Conservation (phyloP, 2,888 invertebrate genomes). For the Cybosia mesomella region DNA sequence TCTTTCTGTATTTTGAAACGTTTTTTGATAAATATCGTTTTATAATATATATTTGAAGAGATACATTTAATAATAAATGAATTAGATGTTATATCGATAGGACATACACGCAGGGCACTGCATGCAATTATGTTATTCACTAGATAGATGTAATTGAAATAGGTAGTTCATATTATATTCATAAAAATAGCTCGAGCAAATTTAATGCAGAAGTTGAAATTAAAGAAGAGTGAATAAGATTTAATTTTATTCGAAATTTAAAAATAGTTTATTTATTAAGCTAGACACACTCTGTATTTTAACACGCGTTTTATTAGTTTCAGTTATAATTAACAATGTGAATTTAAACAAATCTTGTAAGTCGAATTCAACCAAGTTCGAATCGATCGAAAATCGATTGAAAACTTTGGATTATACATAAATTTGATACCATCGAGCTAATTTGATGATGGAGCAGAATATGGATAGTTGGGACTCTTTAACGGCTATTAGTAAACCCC, state of each 20-base stretch:
- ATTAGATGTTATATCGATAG: constrained; percentile 3
- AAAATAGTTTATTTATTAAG: neutral
- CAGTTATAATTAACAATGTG: neutral
- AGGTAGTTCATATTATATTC: neutral
- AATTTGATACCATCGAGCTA: neutral
- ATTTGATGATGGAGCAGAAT: no score
- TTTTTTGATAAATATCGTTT: neutral
- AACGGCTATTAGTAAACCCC: neutral
- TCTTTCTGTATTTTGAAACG: neutral
- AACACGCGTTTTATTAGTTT: neutral
- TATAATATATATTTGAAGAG: neutral
- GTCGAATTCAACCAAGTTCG: neutral
- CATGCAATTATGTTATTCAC: constrained; percentile 18
- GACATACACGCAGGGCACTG: constrained; percentile 10
- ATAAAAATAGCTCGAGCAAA: neutral
- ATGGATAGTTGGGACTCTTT: neutral
- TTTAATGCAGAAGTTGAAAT: neutral
- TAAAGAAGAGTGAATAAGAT: neutral
- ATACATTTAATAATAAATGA: neutral
- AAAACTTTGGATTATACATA: neutral
- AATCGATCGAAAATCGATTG: neutral
- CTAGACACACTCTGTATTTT: neutral
- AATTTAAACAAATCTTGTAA: neutral
- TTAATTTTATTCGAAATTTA: neutral
- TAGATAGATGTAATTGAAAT: neutral